Evolutionary conservation across 1,140 invertebrate genomes (phyloP), one percentile per base, ranked within the genome.

Genomic region (Lucilia sericata): DNA sequence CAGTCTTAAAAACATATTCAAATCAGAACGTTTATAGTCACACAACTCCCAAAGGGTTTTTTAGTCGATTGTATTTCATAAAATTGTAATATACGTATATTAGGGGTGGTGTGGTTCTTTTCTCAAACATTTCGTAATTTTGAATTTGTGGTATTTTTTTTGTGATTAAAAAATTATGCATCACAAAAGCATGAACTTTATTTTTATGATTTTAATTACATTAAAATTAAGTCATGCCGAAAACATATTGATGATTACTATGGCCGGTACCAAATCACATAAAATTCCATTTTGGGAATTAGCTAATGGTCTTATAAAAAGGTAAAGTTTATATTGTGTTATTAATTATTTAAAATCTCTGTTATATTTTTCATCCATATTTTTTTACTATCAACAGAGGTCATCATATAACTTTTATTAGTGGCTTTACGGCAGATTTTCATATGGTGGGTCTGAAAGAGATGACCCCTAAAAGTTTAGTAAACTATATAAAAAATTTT

Each of bases 191-290:
- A 78, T 78, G 75, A 47, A 78, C 47, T 47, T 78, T n/a, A 78
- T 78, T 78, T 78, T 78, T 60, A n/a, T n/a, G 36, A 78, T 42
- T 47, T 78, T 78, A 36, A 78, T 78, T 78, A 8, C 75, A 78
- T 78, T 78, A 8, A n/a, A 78, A 78, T 47, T 36, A 19, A 19
- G 75, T 9, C 42, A 81, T 36, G 49, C 84, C 0, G 84, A 83
- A 42, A 83, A 91, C 49, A 91, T 91, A 81, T 60, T 91, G 51
- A 91, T 91, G 94, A 93, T 95, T 80, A 96, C 95, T 2, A 94
- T 96, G 94, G 95, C 95, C 0, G 95, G 95, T 34, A 96, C 95
- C n/a, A 95, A 95, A 88, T 96, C 95, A 65, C 95, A 96, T 86
- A 96, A 96, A 88, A 95, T 96, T 88, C 95, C 95, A 0, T 96